A percentile compares a stretch with the other conserved stretches of the same genome.
Conservation (phyloP, 1,140 invertebrate species). For the Listronotus oregonensis region DNA sequence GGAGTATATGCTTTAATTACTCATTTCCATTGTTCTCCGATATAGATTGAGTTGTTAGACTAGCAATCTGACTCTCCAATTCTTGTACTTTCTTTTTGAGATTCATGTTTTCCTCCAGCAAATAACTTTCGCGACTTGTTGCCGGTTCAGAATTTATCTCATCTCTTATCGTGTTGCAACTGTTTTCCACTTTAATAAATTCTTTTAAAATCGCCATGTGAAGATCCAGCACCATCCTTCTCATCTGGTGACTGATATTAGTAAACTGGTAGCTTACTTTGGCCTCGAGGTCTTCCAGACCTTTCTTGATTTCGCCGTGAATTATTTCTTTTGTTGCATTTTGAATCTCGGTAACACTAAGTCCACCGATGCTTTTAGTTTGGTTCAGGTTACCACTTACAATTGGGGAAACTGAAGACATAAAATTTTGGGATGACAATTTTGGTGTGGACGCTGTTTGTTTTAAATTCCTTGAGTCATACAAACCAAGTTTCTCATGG, state of each 20-base stretch:
- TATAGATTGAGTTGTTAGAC: not conserved
- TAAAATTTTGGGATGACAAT: slow-evolving; percentile 2
- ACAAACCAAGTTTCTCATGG: not conserved
- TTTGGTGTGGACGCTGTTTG: slow-evolving; percentile 16
- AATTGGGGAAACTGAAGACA: slow-evolving; percentile 13
- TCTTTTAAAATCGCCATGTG: slow-evolving; percentile 41
- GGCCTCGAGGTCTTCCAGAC: slow-evolving; percentile 25
- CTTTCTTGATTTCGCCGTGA: slow-evolving; percentile 27
- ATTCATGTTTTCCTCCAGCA: slow-evolving; percentile 36
- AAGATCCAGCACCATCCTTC: slow-evolving; percentile 37
- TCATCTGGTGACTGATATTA: slow-evolving; percentile 26
- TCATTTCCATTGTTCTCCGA: not conserved
- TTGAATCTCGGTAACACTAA: slow-evolving; percentile 3
- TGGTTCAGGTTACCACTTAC: not conserved
- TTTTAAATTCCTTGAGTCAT: slow-evolving; percentile 1
- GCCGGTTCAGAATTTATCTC: slow-evolving; percentile 18
- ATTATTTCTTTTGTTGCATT: slow-evolving; percentile 16
- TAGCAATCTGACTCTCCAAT: slow-evolving; percentile 30
- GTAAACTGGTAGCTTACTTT: slow-evolving; percentile 31
- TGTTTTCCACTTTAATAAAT: slow-evolving; percentile 41
- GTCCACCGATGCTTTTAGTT: not conserved
- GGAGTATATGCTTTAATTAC: no score
- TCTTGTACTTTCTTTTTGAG: slow-evolving; percentile 32
- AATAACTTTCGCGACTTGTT: slow-evolving; percentile 19
- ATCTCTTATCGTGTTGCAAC: slow-evolving; percentile 29